Conservation (phyloP, 1,140 invertebrate species). For the Aphelenchoides fujianensis region DNA sequence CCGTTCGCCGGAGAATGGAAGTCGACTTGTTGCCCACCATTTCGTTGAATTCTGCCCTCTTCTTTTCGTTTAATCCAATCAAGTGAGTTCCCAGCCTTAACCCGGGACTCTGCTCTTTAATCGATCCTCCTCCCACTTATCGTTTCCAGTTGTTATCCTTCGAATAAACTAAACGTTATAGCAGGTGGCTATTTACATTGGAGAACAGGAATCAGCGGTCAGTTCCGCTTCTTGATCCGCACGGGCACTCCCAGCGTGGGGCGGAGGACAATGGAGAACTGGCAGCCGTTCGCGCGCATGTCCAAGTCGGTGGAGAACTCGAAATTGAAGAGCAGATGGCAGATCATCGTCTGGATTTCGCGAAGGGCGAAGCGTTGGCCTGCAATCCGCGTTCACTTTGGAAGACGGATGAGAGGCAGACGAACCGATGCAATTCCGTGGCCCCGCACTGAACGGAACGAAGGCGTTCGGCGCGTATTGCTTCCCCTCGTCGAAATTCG, state of each 20-base stretch:
- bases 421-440: slow-evolving; percentile 63
- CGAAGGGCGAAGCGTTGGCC: slow-evolving; percentile 13
- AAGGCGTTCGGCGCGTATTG: slow-evolving; percentile 32
- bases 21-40: too few species aligned
- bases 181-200: too few species aligned
- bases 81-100: too few species aligned
- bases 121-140: too few species aligned
- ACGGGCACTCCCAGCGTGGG: not conserved
- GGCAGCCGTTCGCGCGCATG: not conserved
- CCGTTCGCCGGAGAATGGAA: too few species aligned
- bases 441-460: slow-evolving; percentile 63
- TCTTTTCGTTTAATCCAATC: too few species aligned
- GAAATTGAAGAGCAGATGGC: slow-evolving; percentile 17
- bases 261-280: not conserved
- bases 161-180: too few species aligned
- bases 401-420: slow-evolving; percentile 36
- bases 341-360: not conserved
- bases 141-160: too few species aligned
- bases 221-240: not conserved
- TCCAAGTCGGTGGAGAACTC: slow-evolving; percentile 3
- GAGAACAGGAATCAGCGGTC: too few species aligned
- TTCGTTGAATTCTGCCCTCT: too few species aligned
- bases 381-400: slow-evolving; percentile 3
- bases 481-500: slow-evolving; percentile 19
- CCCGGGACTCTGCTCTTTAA: too few species aligned